A percentile compares a stretch with the other conserved stretches of the same genome.
Conservation (phyloP, 2,113 vertebrate species). For the Cebus imitator region DNA sequence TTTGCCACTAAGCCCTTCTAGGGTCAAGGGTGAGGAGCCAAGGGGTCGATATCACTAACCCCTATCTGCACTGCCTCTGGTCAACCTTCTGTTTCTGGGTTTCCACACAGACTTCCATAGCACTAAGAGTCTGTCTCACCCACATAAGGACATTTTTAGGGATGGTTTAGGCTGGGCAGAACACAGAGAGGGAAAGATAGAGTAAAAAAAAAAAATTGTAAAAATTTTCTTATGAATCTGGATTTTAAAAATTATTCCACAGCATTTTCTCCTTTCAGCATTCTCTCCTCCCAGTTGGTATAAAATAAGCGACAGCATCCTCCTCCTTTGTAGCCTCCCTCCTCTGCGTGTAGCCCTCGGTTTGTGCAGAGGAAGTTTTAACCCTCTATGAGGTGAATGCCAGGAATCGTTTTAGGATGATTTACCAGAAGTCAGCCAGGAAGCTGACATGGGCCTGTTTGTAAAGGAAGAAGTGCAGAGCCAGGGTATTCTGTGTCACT, state of each 20-base stretch:
- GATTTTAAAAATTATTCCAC: background rate
- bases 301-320: constrained; percentile 29
- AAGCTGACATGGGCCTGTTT: constrained; percentile 1
- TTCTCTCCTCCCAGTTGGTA: background rate
- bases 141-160: background rate
- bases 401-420: constrained; percentile 13
- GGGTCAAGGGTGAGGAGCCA: background rate
- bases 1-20: background rate
- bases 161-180: background rate
- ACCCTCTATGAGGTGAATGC: constrained; percentile 21
- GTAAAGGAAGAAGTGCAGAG: background rate
- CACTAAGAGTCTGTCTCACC: background rate
- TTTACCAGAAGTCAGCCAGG: constrained; percentile 57
- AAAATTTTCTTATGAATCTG: background rate
- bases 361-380: constrained; percentile 42
- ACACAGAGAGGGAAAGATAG: background rate
- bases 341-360: background rate
- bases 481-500: background rate
- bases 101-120: background rate
- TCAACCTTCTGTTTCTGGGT: background rate
- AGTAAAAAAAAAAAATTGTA: background rate
- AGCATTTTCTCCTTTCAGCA: constrained; percentile 10
- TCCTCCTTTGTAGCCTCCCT: background rate
- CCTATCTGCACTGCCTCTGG: background rate
- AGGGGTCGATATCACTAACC: background rate